phyloP scores from a whole-genome alignment of 2,797 vertebrate genomes.

The Eleutherodactylus coqui region DNA sequence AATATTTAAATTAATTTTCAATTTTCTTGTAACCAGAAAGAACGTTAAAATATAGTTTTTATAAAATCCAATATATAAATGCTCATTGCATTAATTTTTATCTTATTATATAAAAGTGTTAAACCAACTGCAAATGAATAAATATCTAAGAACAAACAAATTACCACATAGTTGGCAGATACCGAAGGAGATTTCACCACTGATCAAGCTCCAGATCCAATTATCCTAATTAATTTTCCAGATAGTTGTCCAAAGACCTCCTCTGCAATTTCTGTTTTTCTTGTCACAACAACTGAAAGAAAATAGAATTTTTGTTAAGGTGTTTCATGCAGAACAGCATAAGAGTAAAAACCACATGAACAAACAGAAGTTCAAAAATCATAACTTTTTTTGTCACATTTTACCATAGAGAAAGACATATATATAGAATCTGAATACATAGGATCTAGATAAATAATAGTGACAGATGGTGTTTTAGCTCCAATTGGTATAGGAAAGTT shows the following conservation, averaged over 20 bases:
- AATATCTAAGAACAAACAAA: slow-evolving; percentile 52
- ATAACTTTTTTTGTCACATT: neutral
- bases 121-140: slow-evolving; percentile 7
- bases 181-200: slow-evolving; percentile 8
- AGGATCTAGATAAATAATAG: too few species aligned
- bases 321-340: neutral
- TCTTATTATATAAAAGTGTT: neutral
- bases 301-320: slow-evolving; percentile 31
- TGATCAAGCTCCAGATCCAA: slow-evolving; percentile 48
- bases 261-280: slow-evolving; percentile 59
- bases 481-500: too few species aligned
- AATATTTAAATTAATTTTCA: too few species aligned
- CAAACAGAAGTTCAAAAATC: neutral
- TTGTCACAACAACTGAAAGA: slow-evolving; percentile 21
- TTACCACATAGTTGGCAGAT: slow-evolving; percentile 40
- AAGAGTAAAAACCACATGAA: neutral
- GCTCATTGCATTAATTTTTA: slow-evolving; percentile 9
- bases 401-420: neutral
- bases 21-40: neutral
- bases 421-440: neutral
- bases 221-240: slow-evolving; percentile 55
- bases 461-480: too few species aligned
- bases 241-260: slow-evolving; percentile 58
- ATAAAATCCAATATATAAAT: neutral
- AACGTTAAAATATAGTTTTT: neutral